phyloP scores from a whole-genome alignment of 1,140 invertebrate species.

The Dermatophagoides farinae region DNA sequence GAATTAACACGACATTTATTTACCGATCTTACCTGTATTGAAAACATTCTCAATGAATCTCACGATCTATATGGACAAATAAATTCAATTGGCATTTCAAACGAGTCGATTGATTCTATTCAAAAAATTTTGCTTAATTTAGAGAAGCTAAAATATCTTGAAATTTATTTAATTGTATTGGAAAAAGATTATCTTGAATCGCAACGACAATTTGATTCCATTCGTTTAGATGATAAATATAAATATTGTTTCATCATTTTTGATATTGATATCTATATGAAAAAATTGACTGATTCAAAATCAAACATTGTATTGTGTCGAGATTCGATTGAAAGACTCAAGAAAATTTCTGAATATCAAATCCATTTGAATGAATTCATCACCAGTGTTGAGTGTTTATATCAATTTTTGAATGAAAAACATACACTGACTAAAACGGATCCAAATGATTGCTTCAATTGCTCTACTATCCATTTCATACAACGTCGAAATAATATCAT shows the following conservation, averaged over 20 bases:
- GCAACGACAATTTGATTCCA: neutral
- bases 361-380: neutral
- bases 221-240: too few relatives aligned
- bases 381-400: neutral
- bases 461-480: neutral
- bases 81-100: neutral
- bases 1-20: neutral
- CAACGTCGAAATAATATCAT: conserved; percentile 1
- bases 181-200: neutral
- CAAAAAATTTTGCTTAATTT: neutral
- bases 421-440: neutral
- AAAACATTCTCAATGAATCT: neutral
- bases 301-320: neutral
- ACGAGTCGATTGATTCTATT: neutral
- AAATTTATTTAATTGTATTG: neutral
- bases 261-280: too few relatives aligned
- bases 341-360: neutral
- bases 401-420: neutral
- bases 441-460: neutral
- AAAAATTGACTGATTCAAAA: neutral
- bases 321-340: neutral
- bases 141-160: neutral
- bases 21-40: neutral
- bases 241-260: too few relatives aligned
- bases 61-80: neutral